Evolutionary conservation across 2,113 vertebrate species (phyloP).

Genomic region (Aspiorhynchus laticeps): DNA sequence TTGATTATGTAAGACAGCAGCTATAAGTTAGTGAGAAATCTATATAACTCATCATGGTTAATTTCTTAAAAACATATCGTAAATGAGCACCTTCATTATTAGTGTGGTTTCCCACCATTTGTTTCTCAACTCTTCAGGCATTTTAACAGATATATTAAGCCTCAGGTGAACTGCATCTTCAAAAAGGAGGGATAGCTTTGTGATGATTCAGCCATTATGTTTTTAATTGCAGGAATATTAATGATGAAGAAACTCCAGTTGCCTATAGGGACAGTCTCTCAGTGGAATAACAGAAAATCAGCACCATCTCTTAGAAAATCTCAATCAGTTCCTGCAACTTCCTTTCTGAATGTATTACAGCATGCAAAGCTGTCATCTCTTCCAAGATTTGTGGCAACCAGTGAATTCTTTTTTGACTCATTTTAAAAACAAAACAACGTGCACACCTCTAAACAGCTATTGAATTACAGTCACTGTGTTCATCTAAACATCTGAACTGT

Average conservation of each 20-base stretch:
- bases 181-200: constrained; percentile 27
- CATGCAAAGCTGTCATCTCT: neutral
- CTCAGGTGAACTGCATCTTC: constrained; percentile 40
- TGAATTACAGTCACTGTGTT: neutral
- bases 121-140: neutral
- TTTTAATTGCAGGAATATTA: constrained; percentile 59
- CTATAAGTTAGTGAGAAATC: too few relatives aligned
- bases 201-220: constrained; percentile 61
- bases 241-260: constrained; percentile 46
- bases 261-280: constrained; percentile 54
- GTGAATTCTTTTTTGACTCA: neutral
- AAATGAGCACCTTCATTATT: neutral
- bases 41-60: neutral
- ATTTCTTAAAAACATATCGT: constrained; percentile 7
- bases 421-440: neutral
- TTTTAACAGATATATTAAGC: constrained; percentile 30
- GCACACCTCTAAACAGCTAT: neutral
- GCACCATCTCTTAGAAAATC: neutral
- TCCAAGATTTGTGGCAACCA: neutral
- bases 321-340: neutral
- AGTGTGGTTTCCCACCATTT: neutral
- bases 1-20: too few relatives aligned
- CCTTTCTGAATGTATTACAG: neutral
- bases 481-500: neutral
- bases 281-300: constrained; percentile 25